phyloP scores from a whole-genome alignment of 2,113 vertebrate genomes.

The Scolopax mira region DNA sequence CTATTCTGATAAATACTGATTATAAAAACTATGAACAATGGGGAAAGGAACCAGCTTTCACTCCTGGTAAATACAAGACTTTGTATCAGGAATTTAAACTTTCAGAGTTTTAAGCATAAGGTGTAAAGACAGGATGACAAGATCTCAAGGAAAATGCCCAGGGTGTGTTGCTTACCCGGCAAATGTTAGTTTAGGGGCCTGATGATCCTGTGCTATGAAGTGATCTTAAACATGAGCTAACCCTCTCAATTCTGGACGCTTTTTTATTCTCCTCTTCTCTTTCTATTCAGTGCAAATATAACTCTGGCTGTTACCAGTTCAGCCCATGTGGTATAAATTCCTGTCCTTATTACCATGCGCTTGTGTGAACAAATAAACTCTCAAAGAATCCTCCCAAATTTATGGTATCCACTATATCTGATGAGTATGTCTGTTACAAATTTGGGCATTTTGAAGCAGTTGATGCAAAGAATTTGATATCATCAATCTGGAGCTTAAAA shows the following conservation, averaged over 20 bases:
- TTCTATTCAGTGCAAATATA: not conserved
- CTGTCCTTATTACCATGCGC: not conserved
- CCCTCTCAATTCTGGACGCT: not conserved
- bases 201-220: not conserved
- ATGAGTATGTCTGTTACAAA: not conserved
- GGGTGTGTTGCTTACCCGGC: not conserved
- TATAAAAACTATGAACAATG: not conserved
- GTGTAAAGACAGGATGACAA: not conserved
- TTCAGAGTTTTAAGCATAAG: not conserved
- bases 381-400: not conserved
- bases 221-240: not conserved
- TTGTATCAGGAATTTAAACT: not conserved
- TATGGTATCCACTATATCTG: not conserved
- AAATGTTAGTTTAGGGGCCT: not conserved
- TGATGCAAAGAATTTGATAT: not conserved
- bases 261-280: not conserved
- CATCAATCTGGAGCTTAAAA: not conserved
- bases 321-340: not conserved
- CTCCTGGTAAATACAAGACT: not conserved
- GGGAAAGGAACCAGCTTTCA: not conserved
- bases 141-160: not conserved
- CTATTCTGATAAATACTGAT: not conserved
- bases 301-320: not conserved
- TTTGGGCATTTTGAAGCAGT: not conserved
- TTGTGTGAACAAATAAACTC: not conserved